These are phyloP conservation scores for Illadopsis cleaveri DNA, from an alignment of 2,113 vertebrate genomes.

Conservation along the genomic window DNA sequence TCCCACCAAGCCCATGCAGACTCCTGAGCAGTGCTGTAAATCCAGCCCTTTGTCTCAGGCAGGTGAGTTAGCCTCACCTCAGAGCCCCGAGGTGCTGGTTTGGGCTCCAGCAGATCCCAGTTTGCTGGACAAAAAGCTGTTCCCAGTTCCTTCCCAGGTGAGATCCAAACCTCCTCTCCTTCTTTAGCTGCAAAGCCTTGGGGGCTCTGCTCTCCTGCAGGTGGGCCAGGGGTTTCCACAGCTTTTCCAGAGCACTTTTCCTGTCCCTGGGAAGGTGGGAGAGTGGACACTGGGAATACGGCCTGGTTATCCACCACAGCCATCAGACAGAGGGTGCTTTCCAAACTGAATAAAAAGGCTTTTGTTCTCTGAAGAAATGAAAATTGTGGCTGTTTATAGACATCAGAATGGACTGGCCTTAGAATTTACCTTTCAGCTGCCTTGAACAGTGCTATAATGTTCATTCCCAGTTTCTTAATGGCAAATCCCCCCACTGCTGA, in stretches of 20 bases:
- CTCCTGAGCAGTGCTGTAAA: background rate
- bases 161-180: background rate
- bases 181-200: background rate
- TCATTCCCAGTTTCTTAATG: background rate
- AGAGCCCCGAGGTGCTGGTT: background rate
- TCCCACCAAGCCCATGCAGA: background rate
- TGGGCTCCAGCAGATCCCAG: background rate
- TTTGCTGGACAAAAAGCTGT: background rate
- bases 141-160: background rate
- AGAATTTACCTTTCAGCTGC: background rate
- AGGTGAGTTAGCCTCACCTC: background rate
- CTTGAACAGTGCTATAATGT: background rate
- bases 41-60: background rate
- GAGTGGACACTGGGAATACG: background rate
- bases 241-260: background rate
- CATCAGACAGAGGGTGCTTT: background rate
- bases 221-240: background rate
- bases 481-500: background rate
- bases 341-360: background rate
- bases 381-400: background rate
- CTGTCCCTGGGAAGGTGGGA: background rate
- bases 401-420: background rate
- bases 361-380: background rate
- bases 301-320: background rate
- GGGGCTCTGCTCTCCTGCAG: background rate